Percentiles rank a stretch among this genome's conserved stretches.
phyloP scores from a whole-genome alignment of 2,888 invertebrate genomes.

The Ashinkailepas kermadecensis region DNA sequence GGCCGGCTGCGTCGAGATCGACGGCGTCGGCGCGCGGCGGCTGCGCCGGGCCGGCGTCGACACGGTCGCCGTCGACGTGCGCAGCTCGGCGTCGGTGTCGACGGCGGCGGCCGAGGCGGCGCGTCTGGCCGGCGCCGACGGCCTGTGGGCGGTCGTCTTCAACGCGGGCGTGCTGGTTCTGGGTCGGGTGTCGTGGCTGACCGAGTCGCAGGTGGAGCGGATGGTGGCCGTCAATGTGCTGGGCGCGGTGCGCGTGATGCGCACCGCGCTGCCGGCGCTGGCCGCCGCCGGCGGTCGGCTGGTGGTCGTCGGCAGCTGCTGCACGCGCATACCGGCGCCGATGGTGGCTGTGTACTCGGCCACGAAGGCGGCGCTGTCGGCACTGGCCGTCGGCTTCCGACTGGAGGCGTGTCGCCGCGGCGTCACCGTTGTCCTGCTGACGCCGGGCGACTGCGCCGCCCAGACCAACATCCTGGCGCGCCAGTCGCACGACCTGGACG shows the following conservation, averaged over 20 bases:
- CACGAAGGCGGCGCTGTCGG: constrained; percentile 66
- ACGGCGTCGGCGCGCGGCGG: constrained; percentile 55
- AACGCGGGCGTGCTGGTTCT: constrained; percentile 86
- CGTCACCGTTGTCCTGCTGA: background rate
- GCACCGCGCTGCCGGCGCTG: constrained; percentile 61
- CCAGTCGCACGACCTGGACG: background rate
- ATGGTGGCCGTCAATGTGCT: constrained; percentile 74
- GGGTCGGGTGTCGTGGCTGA: constrained; percentile 86
- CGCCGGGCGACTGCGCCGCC: background rate
- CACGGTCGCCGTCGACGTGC: constrained; percentile 1
- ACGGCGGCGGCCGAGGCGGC: constrained; percentile 4
- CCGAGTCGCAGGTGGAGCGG: constrained; percentile 56
- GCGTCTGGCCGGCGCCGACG: background rate
- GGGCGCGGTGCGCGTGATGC: constrained; percentile 69
- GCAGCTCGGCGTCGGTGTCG: background rate
- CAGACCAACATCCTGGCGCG: constrained; percentile 16
- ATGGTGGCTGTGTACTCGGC: constrained; percentile 71
- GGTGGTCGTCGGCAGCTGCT: constrained; percentile 48
- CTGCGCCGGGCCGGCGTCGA: constrained; percentile 40
- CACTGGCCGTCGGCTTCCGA: constrained; percentile 63
- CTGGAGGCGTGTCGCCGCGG: constrained; percentile 48
- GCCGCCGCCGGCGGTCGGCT: background rate
- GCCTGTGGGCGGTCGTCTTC: constrained; percentile 70
- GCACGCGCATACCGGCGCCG: constrained; percentile 62
- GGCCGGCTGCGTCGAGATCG: constrained; percentile 59